Percentiles rank a stretch among this genome's conserved stretches.
phyloP scores from a whole-genome alignment of 2,113 vertebrate species.

The Sphyrna mokarran region DNA sequence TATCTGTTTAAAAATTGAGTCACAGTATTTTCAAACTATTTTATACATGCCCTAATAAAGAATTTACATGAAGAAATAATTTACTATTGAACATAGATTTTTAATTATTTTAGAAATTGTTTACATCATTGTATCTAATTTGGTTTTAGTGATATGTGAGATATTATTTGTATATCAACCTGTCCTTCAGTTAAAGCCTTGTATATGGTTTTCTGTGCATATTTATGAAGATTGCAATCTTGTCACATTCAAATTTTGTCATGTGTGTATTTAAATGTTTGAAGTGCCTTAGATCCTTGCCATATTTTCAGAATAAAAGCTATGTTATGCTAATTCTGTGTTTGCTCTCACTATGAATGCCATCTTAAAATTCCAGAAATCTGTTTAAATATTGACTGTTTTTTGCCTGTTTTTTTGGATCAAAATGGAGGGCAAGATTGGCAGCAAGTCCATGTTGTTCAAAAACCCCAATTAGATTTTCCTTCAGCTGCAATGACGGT shows the following conservation, averaged over 20 bases:
- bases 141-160: constrained; percentile 53
- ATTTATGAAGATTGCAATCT: constrained; percentile 59
- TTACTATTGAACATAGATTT: constrained; percentile 69
- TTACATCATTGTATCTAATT: constrained; percentile 58
- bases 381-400: neutral
- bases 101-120: constrained; percentile 53
- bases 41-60: constrained; percentile 61
- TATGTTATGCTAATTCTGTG: constrained; percentile 55
- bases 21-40: constrained; percentile 78
- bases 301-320: constrained; percentile 82
- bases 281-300: constrained; percentile 83
- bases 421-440: neutral
- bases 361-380: neutral
- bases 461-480: neutral
- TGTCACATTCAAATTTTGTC: constrained; percentile 56
- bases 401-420: neutral
- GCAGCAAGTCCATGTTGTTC: neutral
- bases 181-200: constrained; percentile 36
- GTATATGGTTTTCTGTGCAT: constrained; percentile 46
- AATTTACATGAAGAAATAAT: constrained; percentile 67
- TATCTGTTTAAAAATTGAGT: constrained; percentile 77
- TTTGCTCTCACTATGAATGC: neutral
- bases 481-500: neutral
- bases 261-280: constrained; percentile 67
- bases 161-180: constrained; percentile 50